Evolutionary conservation across 2,888 invertebrate genomes (phyloP).

Genomic region (Leptopterna dolabrata): DNA sequence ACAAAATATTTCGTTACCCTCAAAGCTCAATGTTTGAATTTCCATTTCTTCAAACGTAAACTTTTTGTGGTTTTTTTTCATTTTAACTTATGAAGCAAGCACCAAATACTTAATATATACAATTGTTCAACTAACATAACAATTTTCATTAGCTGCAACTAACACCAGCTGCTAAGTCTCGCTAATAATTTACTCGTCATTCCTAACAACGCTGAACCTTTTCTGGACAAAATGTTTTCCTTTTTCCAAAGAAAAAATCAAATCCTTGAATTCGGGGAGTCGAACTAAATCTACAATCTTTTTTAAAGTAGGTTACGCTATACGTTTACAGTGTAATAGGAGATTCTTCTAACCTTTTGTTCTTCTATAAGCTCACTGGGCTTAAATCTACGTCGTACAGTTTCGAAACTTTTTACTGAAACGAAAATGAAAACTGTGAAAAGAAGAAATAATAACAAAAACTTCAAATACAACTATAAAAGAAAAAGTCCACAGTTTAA

Average conservation of each 20-base stretch:
- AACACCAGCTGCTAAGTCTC: slow-evolving; percentile 46
- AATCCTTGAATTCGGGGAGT: background rate
- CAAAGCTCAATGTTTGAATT: background rate
- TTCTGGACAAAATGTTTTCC: slow-evolving; percentile 1
- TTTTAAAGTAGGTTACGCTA: background rate
- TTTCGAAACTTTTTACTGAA: background rate
- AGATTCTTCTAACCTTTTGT: slow-evolving; percentile 29
- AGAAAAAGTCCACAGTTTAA: background rate
- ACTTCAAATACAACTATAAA: background rate
- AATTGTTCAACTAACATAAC: slow-evolving; percentile 28
- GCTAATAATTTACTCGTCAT: slow-evolving; percentile 42
- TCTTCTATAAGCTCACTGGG: slow-evolving; percentile 12
- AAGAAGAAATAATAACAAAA: background rate
- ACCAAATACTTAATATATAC: slow-evolving; percentile 41
- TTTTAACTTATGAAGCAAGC: slow-evolving; percentile 38
- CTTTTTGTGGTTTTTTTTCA: background rate
- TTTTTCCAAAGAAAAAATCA: background rate
- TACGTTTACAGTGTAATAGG: slow-evolving; percentile 5
- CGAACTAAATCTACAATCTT: slow-evolving; percentile 25
- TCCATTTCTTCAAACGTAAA: background rate
- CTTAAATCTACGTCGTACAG: slow-evolving; percentile 23
- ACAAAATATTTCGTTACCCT: background rate
- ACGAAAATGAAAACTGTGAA: background rate
- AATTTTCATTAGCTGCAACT: slow-evolving; percentile 39
- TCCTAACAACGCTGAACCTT: slow-evolving; percentile 5